Evolutionary conservation across 2,888 invertebrate species (phyloP).

Genomic region (Sepioteuthis lessoniana): DNA sequence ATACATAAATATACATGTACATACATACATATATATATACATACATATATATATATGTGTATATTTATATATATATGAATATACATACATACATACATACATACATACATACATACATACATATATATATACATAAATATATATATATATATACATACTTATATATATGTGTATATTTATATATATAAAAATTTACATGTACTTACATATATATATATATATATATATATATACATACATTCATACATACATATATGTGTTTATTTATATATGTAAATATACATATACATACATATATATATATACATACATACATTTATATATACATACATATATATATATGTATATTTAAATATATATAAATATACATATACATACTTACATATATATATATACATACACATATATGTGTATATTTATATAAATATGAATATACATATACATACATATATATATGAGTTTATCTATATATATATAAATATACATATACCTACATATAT

Average conservation of each 20-base stretch:
- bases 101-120: no score
- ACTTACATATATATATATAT: neutral
- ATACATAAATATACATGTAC: no score
- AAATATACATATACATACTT: neutral
- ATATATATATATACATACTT: neutral
- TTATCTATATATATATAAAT: neutral
- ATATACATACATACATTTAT: neutral
- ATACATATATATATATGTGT: no score
- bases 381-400: neutral
- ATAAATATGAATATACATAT: neutral
- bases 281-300: neutral
- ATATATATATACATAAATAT: no score
- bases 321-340: neutral
- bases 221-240: conserved; percentile 6
- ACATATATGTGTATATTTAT: neutral
- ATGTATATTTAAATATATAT: neutral
- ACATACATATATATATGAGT: neutral
- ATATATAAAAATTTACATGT: neutral
- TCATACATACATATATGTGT: neutral
- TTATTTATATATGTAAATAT: neutral
- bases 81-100: no score
- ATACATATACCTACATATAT: neutral
- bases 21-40: no score
- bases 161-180: neutral
- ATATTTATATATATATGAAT: no score